These are phyloP conservation scores for Macropus fuliginosus DNA, from an alignment of 2,797 vertebrate species.

Conservation along the genomic window DNA sequence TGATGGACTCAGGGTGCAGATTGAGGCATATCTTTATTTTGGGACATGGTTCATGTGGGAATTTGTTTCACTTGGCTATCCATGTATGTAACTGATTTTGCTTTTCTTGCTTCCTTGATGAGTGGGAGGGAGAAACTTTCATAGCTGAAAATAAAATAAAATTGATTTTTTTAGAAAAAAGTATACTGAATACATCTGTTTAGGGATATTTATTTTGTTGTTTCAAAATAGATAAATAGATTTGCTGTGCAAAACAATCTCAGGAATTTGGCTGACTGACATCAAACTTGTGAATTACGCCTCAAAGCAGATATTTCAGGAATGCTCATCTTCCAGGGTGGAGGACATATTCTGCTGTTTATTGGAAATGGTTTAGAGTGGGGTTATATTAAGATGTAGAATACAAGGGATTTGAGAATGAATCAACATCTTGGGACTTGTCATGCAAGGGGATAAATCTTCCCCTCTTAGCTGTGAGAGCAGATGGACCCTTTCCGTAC, in stretches of 20 bases:
- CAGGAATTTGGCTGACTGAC: background rate
- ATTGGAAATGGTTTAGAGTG: background rate
- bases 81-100: background rate
- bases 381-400: constrained; percentile 2
- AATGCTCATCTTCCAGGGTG: background rate
- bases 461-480: background rate
- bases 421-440: background rate
- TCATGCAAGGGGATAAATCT: background rate
- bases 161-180: background rate
- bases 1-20: background rate
- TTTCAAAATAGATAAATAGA: background rate
- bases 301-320: background rate
- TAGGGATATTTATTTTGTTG: background rate
- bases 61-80: background rate
- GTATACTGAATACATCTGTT: background rate
- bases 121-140: background rate
- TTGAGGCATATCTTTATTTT: background rate
- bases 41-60: background rate
- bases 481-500: background rate
- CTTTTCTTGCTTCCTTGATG: background rate
- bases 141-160: background rate
- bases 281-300: background rate
- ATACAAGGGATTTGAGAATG: background rate
- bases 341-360: background rate
- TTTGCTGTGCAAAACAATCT: background rate